Evolutionary conservation across 2,113 vertebrate species (phyloP).

Genomic region (Pachycephala philippinensis): DNA sequence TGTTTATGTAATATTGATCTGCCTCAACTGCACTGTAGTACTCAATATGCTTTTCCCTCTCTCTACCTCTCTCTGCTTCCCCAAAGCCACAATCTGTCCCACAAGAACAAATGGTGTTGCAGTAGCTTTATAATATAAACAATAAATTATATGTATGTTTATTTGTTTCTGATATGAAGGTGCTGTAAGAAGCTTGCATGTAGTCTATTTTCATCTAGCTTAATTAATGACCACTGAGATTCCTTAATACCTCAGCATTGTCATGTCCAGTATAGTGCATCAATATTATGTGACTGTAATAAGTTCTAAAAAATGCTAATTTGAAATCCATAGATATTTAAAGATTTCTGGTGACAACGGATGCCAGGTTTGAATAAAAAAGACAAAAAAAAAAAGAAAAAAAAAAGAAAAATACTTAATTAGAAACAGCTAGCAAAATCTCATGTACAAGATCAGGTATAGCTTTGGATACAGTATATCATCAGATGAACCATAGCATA

Average conservation of each 20-base stretch:
- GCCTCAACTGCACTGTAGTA: background rate
- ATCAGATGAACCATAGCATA: background rate
- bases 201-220: background rate
- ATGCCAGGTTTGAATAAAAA: background rate
- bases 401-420: background rate
- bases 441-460: background rate
- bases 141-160: background rate
- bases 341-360: background rate
- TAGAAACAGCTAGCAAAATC: background rate
- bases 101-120: background rate
- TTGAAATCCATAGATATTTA: background rate
- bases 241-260: background rate
- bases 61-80: background rate
- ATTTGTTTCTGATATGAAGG: background rate
- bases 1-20: background rate
- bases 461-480: background rate
- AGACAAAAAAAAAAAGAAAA: background rate
- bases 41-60: rapidly evolving
- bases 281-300: background rate
- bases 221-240: background rate
- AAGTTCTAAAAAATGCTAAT: background rate
- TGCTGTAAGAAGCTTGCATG: background rate
- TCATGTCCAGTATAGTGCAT: background rate
- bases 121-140: background rate
- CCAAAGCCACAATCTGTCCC: background rate